These are phyloP conservation scores for Stegodyphus dumicola DNA, from an alignment of 1,140 invertebrate genomes.

Conservation along the genomic window DNA sequence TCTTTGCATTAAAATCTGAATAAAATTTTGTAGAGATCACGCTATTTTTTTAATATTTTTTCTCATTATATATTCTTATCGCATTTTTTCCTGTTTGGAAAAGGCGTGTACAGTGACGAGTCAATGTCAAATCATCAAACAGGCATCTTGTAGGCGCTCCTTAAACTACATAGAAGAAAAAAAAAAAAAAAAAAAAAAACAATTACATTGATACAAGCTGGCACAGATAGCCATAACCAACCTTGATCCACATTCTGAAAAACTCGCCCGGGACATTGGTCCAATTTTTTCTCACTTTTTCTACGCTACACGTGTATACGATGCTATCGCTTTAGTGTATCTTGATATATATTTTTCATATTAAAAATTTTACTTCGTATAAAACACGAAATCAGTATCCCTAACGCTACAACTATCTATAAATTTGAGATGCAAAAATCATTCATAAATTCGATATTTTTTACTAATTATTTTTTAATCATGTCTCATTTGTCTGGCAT, in stretches of 20 bases:
- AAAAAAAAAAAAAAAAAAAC: conserved; percentile 15
- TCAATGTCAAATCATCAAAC: conserved; percentile 45
- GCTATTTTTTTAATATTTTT: conserved; percentile 10
- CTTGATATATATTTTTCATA: no score
- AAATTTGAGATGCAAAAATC: no score
- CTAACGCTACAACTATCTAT: no score
- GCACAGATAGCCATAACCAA: conserved; percentile 55
- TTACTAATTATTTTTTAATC: no score
- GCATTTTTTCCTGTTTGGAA: conserved; percentile 46
- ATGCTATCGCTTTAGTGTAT: neutral
- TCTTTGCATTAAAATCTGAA: no score
- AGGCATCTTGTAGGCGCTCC: conserved; percentile 54
- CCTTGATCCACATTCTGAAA: conserved; percentile 46
- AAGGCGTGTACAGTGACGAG: conserved; percentile 49
- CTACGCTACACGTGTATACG: neutral
- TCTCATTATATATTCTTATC: conserved; percentile 39
- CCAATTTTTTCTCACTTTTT: conserved; percentile 35
- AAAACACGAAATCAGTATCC: no score
- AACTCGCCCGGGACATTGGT: conserved; percentile 5
- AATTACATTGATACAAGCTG: conserved; percentile 1
- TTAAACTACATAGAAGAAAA: neutral
- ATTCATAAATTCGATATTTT: no score
- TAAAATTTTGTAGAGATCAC: neutral
- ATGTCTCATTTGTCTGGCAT: no score
- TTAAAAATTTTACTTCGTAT: no score